phyloP scores from a whole-genome alignment of 2,797 vertebrate genomes.

The Tapirus indicus region DNA sequence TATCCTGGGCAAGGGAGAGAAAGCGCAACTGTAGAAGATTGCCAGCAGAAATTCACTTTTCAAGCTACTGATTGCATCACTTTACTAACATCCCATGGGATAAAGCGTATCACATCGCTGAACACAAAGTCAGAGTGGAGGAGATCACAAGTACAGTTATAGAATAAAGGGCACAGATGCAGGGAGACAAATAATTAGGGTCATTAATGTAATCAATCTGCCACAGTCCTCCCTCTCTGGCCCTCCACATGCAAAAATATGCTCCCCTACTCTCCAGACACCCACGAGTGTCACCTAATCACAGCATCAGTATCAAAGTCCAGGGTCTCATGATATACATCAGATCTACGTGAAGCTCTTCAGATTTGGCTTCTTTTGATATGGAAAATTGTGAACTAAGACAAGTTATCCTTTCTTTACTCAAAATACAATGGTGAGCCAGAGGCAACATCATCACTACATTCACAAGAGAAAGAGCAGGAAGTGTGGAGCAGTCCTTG shows the following conservation, averaged over 20 bases:
- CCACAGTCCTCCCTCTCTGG: neutral
- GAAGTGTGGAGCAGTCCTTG: rapidly evolving
- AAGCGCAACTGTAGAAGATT: neutral
- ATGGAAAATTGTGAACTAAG: neutral
- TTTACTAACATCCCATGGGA: neutral
- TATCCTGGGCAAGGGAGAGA: neutral
- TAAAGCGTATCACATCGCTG: neutral
- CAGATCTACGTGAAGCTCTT: neutral
- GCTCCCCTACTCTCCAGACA: neutral
- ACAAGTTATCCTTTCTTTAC: neutral
- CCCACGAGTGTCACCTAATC: no score
- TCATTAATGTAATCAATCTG: neutral
- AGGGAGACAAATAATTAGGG: neutral
- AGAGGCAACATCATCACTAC: neutral
- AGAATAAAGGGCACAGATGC: neutral
- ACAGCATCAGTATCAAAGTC: neutral
- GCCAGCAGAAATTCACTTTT: neutral
- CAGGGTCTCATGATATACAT: neutral
- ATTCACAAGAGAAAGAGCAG: neutral
- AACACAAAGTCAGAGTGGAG: neutral
- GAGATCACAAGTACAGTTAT: neutral
- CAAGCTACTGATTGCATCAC: neutral
- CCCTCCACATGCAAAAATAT: neutral
- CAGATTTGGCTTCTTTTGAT: neutral
- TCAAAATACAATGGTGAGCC: neutral